Percentiles rank a stretch among this genome's conserved stretches.
These are phyloP conservation scores for Apis dorsata DNA, from an alignment of 1,140 invertebrate genomes.

Conservation along the genomic window DNA sequence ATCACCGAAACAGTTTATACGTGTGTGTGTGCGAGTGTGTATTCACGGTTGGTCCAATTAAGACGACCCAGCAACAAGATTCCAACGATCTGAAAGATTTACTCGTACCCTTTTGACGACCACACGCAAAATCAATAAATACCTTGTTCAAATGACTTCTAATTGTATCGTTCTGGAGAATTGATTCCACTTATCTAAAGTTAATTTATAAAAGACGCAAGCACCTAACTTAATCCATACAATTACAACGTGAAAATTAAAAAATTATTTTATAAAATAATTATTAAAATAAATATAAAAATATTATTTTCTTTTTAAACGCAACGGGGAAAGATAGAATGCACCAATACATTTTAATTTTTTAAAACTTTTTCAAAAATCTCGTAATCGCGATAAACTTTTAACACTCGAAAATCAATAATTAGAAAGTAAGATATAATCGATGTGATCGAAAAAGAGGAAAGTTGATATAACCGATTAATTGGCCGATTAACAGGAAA, in stretches of 20 bases:
- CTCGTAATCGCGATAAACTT: not conserved
- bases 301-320: no score
- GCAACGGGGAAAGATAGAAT: no score
- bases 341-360: no score
- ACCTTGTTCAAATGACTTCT: not conserved
- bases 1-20: slow-evolving; percentile 57
- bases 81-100: slow-evolving; percentile 56
- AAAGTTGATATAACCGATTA: slow-evolving; percentile 35
- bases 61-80: slow-evolving; percentile 52
- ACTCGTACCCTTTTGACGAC: slow-evolving; percentile 27
- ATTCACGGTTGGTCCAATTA: slow-evolving; percentile 68
- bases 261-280: no score
- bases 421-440: not conserved
- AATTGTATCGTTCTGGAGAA: not conserved
- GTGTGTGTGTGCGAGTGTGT: slow-evolving; percentile 25
- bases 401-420: not conserved
- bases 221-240: not conserved
- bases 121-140: slow-evolving; percentile 56
- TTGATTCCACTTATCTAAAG: not conserved
- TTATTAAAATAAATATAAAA: not conserved
- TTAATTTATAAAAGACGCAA: not conserved
- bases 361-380: not conserved
- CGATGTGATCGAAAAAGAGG: not conserved
- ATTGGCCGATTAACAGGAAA: not conserved
- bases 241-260: not conserved